A percentile compares a stretch with the other conserved stretches of the same genome.
These are phyloP conservation scores for Apeira syringaria DNA, from an alignment of 2,888 invertebrate genomes.

Conservation along the genomic window DNA sequence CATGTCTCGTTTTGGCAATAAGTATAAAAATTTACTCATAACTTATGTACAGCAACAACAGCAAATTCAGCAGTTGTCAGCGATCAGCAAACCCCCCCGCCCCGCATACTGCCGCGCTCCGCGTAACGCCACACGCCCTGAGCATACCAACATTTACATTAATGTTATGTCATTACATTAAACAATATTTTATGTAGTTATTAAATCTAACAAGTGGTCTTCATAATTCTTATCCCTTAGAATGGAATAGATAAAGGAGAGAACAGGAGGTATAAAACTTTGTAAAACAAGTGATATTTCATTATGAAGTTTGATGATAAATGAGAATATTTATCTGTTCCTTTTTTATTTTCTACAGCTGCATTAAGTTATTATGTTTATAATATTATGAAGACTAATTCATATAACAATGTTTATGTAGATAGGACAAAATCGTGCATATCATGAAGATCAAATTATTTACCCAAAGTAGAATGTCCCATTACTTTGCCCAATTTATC, in stretches of 20 bases:
- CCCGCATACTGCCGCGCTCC: conserved; percentile 76
- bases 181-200: conserved; percentile 13
- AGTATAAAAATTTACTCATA: conserved; percentile 81
- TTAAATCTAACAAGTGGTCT: conserved; percentile 19
- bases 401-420: too few species aligned
- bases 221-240: too few species aligned
- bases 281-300: too few species aligned
- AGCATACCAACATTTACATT: conserved; percentile 79
- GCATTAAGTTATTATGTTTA: too few species aligned
- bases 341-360: too few species aligned
- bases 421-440: too few species aligned
- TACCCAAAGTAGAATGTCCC: conserved; percentile 68
- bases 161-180: conserved; percentile 51
- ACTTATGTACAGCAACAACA: conserved; percentile 81
- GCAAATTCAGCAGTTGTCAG: conserved; percentile 81
- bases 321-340: too few species aligned
- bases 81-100: conserved; percentile 73
- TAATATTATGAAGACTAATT: too few species aligned
- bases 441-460: too few species aligned
- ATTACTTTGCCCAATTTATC: conserved; percentile 69
- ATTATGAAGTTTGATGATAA: too few species aligned
- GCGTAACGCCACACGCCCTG: conserved; percentile 78
- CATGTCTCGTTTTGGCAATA: conserved; percentile 72
- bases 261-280: too few species aligned
- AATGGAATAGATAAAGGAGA: too few species aligned